Conservation (phyloP, 2,888 invertebrate species). For the Lithophane semibrunnea region DNA sequence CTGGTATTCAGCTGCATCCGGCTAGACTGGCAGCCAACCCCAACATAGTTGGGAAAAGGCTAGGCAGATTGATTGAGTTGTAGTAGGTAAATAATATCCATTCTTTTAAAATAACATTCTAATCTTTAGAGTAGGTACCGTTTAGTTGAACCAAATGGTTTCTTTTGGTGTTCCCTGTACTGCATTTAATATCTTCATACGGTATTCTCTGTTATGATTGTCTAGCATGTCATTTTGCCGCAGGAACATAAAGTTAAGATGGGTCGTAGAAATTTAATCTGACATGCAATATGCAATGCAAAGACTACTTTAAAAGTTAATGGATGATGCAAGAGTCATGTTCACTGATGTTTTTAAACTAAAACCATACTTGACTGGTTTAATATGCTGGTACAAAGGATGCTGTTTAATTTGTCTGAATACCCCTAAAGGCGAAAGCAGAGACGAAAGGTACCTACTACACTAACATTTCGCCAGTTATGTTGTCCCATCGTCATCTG, state of each 20-base stretch:
- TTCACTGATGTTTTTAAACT: conserved; percentile 10
- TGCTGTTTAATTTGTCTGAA: background rate
- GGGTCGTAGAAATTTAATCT: conserved; percentile 34
- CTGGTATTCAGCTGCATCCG: too few relatives aligned
- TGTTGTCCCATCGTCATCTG: too few relatives aligned
- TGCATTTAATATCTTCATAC: background rate
- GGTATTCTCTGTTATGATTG: background rate
- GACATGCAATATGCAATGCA: conserved; percentile 41
- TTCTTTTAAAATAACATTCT: background rate
- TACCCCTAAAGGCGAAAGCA: too few relatives aligned
- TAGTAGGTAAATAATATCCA: too few relatives aligned
- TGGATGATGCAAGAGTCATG: conserved; percentile 4
- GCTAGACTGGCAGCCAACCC: too few relatives aligned
- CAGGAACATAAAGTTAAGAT: conserved; percentile 12
- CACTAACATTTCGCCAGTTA: too few relatives aligned
- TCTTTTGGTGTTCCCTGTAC: conserved; percentile 11
- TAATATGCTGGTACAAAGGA: conserved; percentile 17
- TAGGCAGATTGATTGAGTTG: too few relatives aligned
- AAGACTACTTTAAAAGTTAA: conserved; percentile 21
- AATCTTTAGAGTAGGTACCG: background rate
- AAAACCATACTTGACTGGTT: conserved; percentile 1
- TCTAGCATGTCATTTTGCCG: background rate
- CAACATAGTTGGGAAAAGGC: too few relatives aligned
- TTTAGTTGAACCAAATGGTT: background rate
- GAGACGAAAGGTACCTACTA: too few relatives aligned